These are phyloP conservation scores for Labia minor DNA, from an alignment of 2,888 invertebrate genomes.

Conservation along the genomic window DNA sequence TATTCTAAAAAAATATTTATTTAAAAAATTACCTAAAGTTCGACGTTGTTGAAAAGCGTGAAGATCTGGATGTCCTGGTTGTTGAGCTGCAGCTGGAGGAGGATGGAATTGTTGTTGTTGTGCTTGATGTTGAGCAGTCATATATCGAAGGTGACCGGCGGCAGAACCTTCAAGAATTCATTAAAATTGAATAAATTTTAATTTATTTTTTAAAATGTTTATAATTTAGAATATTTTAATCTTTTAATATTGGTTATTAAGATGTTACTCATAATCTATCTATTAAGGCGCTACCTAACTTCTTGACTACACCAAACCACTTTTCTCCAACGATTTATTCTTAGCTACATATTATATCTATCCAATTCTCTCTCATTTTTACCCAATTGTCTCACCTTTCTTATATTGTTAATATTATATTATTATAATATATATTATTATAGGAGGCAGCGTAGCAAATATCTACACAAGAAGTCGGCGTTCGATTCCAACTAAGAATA, in stretches of 20 bases:
- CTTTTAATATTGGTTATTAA: neutral
- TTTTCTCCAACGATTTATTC: too few relatives aligned
- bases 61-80: constrained; percentile 22
- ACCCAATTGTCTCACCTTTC: too few relatives aligned
- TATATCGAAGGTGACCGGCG: constrained; percentile 49
- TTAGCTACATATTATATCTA: too few relatives aligned
- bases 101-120: constrained; percentile 38
- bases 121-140: constrained; percentile 73
- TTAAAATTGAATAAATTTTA: neutral
- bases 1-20: constrained; percentile 21
- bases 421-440: too few relatives aligned
- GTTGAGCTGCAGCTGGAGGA: constrained; percentile 32
- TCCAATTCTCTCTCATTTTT: too few relatives aligned
- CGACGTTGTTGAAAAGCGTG: constrained; percentile 23
- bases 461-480: too few relatives aligned
- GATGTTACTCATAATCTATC: neutral
- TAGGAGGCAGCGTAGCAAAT: too few relatives aligned
- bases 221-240: neutral
- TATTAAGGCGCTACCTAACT: too few relatives aligned
- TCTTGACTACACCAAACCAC: too few relatives aligned
- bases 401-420: too few relatives aligned
- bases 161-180: constrained; percentile 35
- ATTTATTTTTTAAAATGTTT: neutral
- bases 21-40: constrained; percentile 22
- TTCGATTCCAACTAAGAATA: too few relatives aligned